Base-by-base conservation (phyloP, 92 coral and sea anemone genomes). In the Metridium senile region DNA sequence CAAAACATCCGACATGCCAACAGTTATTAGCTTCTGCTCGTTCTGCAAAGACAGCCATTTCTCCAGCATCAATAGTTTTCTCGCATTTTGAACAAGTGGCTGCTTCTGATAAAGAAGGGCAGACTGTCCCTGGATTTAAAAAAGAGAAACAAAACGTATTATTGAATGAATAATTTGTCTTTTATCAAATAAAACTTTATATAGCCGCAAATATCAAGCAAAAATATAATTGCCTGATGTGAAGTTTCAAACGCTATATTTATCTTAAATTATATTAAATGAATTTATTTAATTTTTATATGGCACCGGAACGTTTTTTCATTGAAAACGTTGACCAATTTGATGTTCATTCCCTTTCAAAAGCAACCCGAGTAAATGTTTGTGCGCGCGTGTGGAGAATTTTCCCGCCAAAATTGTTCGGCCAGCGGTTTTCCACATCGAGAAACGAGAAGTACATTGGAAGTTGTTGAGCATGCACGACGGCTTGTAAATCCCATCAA, bases 1-100 rank as follows among this genome's bases (percentile, higher is more conserved):
- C 85, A 81, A 94, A 94, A 77, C 98, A 94, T n/a, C 70, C 74
- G 0, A 85, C 81, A 74, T 94, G 98, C 98, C 98, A 94, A 68
- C 89, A 84, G 34, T 54, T 47, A 29, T 88, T 89, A 17, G 94
- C 85, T 29, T 94, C 97, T 16, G 97, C 85, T 1, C 85, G 93
- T 57, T 89, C 80, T 27, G 91, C 93, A 82, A 94, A 91, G 76
- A 94, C 89, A 9, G 97, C 97, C 97, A 94, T 84, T 71, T 93
- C 91, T 29, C 93, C 98, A 73, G 83, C 49, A 61, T 79, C 86
- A 59, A 94, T 84, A 29, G 84, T 84, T 23, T 71, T 35, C 11
- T 77, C 66, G 70, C 98, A 94, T 35, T 73, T 88, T 51, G 45
- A 57, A 26, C 98, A 94, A 23, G 86, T 49, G 19, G 84, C 51